These are phyloP conservation scores for Onchidella celtica DNA, from an alignment of 2,888 invertebrate genomes.

Conservation along the genomic window DNA sequence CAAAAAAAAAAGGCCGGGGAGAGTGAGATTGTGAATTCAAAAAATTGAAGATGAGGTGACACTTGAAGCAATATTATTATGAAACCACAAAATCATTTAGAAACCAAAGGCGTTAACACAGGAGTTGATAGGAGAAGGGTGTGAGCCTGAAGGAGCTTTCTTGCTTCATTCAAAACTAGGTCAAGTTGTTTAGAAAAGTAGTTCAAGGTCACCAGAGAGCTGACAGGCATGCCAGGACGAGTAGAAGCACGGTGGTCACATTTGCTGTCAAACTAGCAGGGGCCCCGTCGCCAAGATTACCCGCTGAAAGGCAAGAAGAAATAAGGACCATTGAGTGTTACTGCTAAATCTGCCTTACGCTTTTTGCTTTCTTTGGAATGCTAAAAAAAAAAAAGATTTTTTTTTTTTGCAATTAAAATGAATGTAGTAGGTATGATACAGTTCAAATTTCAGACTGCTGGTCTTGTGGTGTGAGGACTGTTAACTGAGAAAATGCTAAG, in stretches of 20 bases:
- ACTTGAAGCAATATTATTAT: slow-evolving; percentile 10
- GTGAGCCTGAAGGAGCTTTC: slow-evolving; percentile 33
- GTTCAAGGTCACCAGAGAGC: slow-evolving; percentile 40
- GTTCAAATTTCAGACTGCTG: no score
- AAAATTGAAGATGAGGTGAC: slow-evolving; percentile 4
- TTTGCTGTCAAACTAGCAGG: neutral
- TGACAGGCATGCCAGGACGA: slow-evolving; percentile 45
- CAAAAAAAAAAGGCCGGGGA: no score
- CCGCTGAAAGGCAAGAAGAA: slow-evolving; percentile 37
- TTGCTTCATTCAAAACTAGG: slow-evolving; percentile 41
- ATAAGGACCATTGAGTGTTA: neutral
- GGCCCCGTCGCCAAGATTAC: neutral
- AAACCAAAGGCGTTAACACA: slow-evolving; percentile 1
- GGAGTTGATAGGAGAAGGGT: slow-evolving; percentile 6
- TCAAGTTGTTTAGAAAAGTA: slow-evolving; percentile 34
- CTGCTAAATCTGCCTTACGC: neutral
- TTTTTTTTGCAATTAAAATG: no score
- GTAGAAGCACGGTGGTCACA: slow-evolving; percentile 27
- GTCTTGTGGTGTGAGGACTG: no score
- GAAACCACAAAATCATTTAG: neutral
- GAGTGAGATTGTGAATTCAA: neutral
- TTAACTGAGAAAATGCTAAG: no score
- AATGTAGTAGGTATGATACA: no score
- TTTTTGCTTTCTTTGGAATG: no score
- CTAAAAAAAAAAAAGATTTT: no score